Percentiles rank a stretch among this genome's conserved stretches.
Evolutionary conservation across 2,888 invertebrate genomes (phyloP).

Genomic region (Melinaea menophilus): DNA sequence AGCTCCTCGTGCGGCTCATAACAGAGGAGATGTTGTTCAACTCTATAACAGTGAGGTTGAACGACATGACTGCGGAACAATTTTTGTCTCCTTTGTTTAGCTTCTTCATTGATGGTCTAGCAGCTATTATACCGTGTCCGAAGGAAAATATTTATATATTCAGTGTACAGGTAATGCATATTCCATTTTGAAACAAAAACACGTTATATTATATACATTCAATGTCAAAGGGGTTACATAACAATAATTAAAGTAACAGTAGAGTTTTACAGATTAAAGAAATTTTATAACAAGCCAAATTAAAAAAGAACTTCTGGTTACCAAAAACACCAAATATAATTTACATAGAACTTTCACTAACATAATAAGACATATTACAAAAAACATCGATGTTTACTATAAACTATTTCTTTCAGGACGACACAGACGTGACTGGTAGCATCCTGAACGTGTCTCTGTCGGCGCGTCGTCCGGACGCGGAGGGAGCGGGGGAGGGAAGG

Average conservation of each 20-base stretch:
- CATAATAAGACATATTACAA: no score
- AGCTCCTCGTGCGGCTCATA: conserved; percentile 91
- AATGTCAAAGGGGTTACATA: neutral
- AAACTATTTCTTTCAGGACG: conserved; percentile 78
- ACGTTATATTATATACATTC: neutral
- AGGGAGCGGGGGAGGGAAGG: conserved; percentile 76
- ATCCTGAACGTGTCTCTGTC: conserved; percentile 97
- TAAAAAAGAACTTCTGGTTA: no score
- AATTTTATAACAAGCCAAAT: no score
- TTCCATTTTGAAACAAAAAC: neutral
- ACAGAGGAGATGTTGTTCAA: conserved; percentile 96
- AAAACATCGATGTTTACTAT: no score
- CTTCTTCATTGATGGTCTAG: conserved; percentile 93
- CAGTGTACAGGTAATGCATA: conserved; percentile 84
- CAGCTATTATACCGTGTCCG: conserved; percentile 94
- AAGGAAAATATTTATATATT: conserved; percentile 95
- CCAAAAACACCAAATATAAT: no score
- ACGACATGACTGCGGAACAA: conserved; percentile 95
- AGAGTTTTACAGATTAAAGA: no score
- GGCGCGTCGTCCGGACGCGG: conserved; percentile 88
- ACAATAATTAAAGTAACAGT: no score
- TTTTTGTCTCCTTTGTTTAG: conserved; percentile 92
- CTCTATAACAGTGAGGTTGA: conserved; percentile 94
- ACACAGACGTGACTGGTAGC: conserved; percentile 90
- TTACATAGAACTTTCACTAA: no score